phyloP scores from a whole-genome alignment of 2,888 invertebrate species.

The Drosophila trichaetosa region DNA sequence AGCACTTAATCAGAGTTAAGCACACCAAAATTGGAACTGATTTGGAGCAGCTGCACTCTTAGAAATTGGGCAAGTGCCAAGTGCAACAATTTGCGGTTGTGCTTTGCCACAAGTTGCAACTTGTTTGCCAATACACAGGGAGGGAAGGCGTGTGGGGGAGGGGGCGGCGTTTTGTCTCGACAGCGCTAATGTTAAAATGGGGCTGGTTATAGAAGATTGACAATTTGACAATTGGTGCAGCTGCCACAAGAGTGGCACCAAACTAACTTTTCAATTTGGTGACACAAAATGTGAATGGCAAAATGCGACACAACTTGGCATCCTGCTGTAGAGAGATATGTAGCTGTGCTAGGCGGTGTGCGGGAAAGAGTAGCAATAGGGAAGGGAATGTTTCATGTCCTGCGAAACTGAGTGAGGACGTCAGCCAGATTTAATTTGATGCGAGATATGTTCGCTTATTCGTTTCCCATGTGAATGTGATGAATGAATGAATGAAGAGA shows the following conservation, averaged over 20 bases:
- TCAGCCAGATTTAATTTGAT: conserved; percentile 2
- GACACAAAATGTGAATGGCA: conserved; percentile 13
- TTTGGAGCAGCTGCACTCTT: conserved; percentile 17
- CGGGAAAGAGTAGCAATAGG: not conserved
- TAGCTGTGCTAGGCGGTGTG: no score
- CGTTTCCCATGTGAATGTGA: not conserved
- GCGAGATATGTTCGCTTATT: not conserved
- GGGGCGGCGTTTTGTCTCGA: not conserved
- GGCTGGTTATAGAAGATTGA: conserved; percentile 29
- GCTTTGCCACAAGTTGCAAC: conserved; percentile 24
- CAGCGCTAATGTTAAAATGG: conserved; percentile 39
- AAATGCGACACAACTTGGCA: conserved; percentile 3
- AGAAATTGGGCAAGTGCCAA: conserved; percentile 40
- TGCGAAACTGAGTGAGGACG: not conserved
- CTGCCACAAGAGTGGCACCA: conserved; percentile 7
- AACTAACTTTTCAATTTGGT: conserved; percentile 14
- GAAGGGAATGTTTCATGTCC: not conserved
- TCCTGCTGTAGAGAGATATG: not conserved
- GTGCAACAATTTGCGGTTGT: conserved; percentile 11
- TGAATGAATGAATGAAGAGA: not conserved
- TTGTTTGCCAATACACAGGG: conserved; percentile 9
- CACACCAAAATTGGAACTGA: not conserved
- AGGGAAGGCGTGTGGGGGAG: not conserved
- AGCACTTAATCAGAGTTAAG: not conserved
- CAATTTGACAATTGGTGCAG: conserved; percentile 51